These are phyloP conservation scores for Syngnathus acus DNA, from an alignment of 2,797 vertebrate genomes.

Conservation along the genomic window DNA sequence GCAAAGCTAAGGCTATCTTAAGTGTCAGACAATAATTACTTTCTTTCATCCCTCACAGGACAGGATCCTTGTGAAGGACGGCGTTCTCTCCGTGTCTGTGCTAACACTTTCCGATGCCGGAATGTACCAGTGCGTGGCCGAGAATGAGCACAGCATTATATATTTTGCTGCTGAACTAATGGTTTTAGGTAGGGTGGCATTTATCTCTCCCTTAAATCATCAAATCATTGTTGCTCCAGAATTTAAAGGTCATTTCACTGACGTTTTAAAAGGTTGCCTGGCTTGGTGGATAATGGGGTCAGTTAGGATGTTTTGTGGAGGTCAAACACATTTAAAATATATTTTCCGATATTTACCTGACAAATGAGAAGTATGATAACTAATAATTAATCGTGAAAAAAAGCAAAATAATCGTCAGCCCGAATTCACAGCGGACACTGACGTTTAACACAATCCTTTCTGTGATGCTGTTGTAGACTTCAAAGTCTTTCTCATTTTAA, in stretches of 20 bases:
- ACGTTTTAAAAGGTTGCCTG: conserved; percentile 62
- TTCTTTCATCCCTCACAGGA: conserved; percentile 71
- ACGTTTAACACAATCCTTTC: background rate
- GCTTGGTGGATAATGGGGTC: conserved; percentile 63
- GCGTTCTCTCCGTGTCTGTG: conserved; percentile 79
- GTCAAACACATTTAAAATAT: conserved; percentile 35
- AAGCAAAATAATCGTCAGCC: background rate
- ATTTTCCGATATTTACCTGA: background rate
- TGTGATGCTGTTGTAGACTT: background rate
- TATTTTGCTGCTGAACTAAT: conserved; percentile 88
- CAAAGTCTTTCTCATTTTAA: background rate
- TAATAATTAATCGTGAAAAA: background rate
- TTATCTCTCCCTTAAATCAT: conserved; percentile 48
- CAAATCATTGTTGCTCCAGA: conserved; percentile 45
- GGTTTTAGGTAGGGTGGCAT: conserved; percentile 83
- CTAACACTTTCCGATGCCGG: conserved; percentile 87
- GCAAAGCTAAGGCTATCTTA: conserved; percentile 32
- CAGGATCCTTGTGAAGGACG: conserved; percentile 86
- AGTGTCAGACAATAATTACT: conserved; percentile 38
- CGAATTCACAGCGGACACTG: background rate
- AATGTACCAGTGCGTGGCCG: conserved; percentile 93
- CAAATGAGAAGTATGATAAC: background rate
- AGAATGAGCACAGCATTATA: conserved; percentile 92
- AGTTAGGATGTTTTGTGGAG: conserved; percentile 35
- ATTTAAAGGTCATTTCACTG: conserved; percentile 63